Percentiles rank a stretch among this genome's conserved stretches.
Conservation (phyloP, 2,797 vertebrate genomes). For the Linurgus olivaceus region DNA sequence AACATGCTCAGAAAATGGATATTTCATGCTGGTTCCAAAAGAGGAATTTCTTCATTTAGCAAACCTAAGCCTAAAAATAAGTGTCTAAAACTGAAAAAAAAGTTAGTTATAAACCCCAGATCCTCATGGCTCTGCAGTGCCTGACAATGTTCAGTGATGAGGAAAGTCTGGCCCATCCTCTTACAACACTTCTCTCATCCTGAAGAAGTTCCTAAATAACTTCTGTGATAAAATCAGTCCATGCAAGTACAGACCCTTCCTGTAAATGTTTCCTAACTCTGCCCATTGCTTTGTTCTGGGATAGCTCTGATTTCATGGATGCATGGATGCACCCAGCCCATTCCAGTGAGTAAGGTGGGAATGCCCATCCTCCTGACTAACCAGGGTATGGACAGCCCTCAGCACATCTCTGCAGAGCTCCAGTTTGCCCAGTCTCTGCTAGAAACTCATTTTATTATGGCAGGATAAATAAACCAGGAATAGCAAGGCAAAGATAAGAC, state of each 20-base stretch:
- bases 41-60: constrained; percentile 39
- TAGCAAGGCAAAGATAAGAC: neutral
- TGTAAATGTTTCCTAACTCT: neutral
- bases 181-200: neutral
- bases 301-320: neutral
- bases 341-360: neutral
- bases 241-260: neutral
- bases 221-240: neutral
- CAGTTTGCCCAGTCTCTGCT: neutral
- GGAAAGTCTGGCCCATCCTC: neutral
- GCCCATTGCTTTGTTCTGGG: rapidly evolving
- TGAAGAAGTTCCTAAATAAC: neutral
- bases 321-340: neutral
- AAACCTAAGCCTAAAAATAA: constrained; percentile 16
- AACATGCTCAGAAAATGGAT: neutral
- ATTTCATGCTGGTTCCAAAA: neutral
- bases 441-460: neutral
- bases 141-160: neutral
- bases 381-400: neutral
- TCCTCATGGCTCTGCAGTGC: neutral
- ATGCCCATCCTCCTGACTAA: neutral
- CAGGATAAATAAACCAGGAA: constrained; percentile 4
- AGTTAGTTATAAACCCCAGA: neutral
- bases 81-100: neutral
- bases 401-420: neutral